Evolutionary conservation across 1,140 invertebrate species (phyloP), one percentile per base, ranked within the genome.

Genomic region (Tetragnatha versicolor): DNA sequence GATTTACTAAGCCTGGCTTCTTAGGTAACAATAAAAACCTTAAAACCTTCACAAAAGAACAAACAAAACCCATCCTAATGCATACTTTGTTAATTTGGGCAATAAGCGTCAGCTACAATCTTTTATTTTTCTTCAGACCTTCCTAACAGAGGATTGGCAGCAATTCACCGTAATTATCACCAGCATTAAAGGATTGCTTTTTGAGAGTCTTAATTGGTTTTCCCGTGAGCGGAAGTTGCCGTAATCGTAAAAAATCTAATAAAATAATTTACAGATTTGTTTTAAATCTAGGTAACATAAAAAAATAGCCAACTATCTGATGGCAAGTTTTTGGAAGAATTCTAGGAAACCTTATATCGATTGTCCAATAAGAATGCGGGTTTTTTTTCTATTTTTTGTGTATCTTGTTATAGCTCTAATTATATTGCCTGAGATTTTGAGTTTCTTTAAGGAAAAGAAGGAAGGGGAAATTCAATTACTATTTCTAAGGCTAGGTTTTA

Each of bases 391-490:
- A 29, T 45, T 65, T 6, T 42, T 14, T 20, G 39, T 42, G 20
- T 17, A 10, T 42, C 37, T 65, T 65, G 10, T 45, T 42, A 5
- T 20, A 27, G 49, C 20, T 53, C 29, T 7, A 58, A 58, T 33
- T 42, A 39, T 10, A 33, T 17, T 25, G 27, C 22, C 61, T 65
- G 61, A 42, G 61, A 65, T 65, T 65, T 65, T 65, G 29, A 65
- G 61, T 65, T 65, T 14, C 61, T 65, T 65, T 65, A 42, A 35
- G 22, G 61, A 65, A 42, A 25, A 27, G 61, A 42, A 22, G 42
- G 61, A 65, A 65, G 35, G 27, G 61, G 42, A 65, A 65, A 65
- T 65, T 65, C 35, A 65, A 65, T 65, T 65, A 65, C 42, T 65
- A 39, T 65, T 37, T 65, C 39, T 42, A n/a, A n/a, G n/a, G n/a